Evolutionary conservation across 2,113 vertebrate species (phyloP).

Genomic region (Oreochromis spilurus): DNA sequence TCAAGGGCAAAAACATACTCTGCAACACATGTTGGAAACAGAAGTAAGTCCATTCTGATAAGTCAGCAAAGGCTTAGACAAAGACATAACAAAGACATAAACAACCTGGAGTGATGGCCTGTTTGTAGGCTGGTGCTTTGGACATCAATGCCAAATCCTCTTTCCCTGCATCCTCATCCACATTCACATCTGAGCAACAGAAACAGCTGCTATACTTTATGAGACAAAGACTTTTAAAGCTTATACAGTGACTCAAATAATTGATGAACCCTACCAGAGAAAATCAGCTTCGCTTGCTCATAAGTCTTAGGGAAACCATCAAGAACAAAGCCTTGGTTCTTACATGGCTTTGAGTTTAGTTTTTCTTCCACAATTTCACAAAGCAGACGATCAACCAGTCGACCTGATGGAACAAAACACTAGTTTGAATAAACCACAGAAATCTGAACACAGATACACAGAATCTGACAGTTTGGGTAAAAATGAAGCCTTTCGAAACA

Average conservation of each 20-base stretch:
- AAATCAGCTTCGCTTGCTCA: slow-evolving; percentile 80
- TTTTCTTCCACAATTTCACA: slow-evolving; percentile 79
- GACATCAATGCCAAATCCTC: slow-evolving; percentile 53
- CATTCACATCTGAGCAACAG: slow-evolving; percentile 65
- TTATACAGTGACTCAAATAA: background rate
- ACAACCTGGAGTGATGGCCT: slow-evolving; percentile 82
- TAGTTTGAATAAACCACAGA: background rate
- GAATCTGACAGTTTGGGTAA: background rate
- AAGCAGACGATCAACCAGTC: slow-evolving; percentile 69
- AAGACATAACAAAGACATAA: background rate
- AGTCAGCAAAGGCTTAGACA: background rate
- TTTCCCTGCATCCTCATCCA: slow-evolving; percentile 69
- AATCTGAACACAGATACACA: background rate
- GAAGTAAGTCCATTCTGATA: background rate
- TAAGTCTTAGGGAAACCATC: slow-evolving; percentile 86
- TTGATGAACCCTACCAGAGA: slow-evolving; percentile 72
- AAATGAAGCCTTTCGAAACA: background rate
- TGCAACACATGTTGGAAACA: slow-evolving; percentile 41
- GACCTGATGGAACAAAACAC: slow-evolving; percentile 61
- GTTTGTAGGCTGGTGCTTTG: slow-evolving; percentile 69
- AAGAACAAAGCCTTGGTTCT: slow-evolving; percentile 89
- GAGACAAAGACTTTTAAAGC: background rate
- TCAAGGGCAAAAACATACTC: slow-evolving; percentile 82
- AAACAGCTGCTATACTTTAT: background rate
- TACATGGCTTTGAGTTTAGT: slow-evolving; percentile 84